phyloP scores from a whole-genome alignment of 2,888 invertebrate species.

The Fragum fragum region DNA sequence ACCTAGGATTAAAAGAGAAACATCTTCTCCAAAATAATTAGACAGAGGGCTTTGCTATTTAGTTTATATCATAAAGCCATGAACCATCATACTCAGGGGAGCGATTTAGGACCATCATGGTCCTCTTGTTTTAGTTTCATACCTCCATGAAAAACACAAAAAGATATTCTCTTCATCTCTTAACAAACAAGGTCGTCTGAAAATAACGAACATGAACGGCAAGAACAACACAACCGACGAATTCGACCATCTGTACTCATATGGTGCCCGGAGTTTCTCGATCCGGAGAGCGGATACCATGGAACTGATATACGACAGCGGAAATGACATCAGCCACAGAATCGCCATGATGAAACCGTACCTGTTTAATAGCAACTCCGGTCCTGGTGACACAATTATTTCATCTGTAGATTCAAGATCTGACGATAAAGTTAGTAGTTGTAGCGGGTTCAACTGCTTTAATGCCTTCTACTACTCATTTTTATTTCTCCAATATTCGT shows the following conservation, averaged over 20 bases:
- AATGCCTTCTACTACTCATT: too few species aligned
- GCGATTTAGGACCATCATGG: too few species aligned
- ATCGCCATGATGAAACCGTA: slow-evolving; percentile 47
- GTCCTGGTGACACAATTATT: neutral
- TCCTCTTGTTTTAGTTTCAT: too few species aligned
- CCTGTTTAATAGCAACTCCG: slow-evolving; percentile 69
- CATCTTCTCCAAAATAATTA: too few species aligned
- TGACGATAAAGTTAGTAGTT: slow-evolving; percentile 69
- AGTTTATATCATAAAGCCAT: too few species aligned
- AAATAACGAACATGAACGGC: slow-evolving; percentile 66
- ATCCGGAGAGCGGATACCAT: slow-evolving; percentile 66
- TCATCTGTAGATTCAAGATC: slow-evolving; percentile 68
- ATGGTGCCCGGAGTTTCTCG: slow-evolving; percentile 73
- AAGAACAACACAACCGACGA: slow-evolving; percentile 50
- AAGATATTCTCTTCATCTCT: too few species aligned
- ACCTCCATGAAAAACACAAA: too few species aligned
- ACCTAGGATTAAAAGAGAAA: too few species aligned
- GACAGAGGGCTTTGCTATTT: too few species aligned
- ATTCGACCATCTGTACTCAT: slow-evolving; percentile 68
- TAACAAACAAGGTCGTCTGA: slow-evolving; percentile 64
- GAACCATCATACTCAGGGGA: too few species aligned
- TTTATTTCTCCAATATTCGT: too few species aligned
- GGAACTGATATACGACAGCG: slow-evolving; percentile 71
- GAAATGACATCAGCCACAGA: slow-evolving; percentile 58
- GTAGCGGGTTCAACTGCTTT: too few species aligned